phyloP scores from a whole-genome alignment of 2,113 vertebrate species.

The Petromus typicus region DNA sequence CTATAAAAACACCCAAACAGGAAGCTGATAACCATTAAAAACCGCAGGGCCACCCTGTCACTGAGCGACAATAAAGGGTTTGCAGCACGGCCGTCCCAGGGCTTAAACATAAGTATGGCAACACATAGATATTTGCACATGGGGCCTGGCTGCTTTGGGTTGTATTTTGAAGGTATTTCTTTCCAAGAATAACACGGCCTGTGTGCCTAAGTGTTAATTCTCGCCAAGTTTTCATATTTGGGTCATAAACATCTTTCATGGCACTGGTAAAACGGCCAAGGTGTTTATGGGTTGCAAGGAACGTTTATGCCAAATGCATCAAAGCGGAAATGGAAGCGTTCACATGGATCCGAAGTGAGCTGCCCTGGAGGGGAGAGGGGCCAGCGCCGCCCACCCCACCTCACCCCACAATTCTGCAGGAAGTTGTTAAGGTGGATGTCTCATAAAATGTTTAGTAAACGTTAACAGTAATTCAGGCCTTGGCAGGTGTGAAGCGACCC shows the following conservation, averaged over 20 bases:
- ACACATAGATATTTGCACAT: background rate
- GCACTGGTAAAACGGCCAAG: slow-evolving; percentile 81
- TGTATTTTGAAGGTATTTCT: background rate
- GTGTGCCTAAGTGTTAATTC: slow-evolving; percentile 47
- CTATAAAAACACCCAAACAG: slow-evolving; percentile 82
- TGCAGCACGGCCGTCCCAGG: background rate
- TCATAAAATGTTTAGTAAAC: slow-evolving; percentile 76
- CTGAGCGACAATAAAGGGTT: background rate
- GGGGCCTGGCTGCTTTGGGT: background rate
- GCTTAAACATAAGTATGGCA: background rate
- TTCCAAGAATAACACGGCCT: background rate
- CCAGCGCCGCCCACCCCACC: background rate
- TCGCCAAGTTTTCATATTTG: slow-evolving; percentile 76
- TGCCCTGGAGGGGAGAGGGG: background rate
- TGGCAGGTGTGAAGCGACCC: slow-evolving; percentile 78
- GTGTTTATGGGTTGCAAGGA: slow-evolving; percentile 85
- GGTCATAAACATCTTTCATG: slow-evolving; percentile 82
- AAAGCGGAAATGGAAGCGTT: slow-evolving; percentile 57
- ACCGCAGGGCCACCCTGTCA: slow-evolving; percentile 47
- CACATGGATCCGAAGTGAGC: rapidly evolving
- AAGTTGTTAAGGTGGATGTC: slow-evolving; percentile 66
- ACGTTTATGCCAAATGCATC: slow-evolving; percentile 71
- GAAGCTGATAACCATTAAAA: slow-evolving; percentile 56
- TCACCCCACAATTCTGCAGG: slow-evolving; percentile 55
- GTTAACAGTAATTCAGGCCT: slow-evolving; percentile 25